These are phyloP conservation scores for Nasonia giraulti DNA, from an alignment of 1,140 invertebrate species.

Conservation along the genomic window DNA sequence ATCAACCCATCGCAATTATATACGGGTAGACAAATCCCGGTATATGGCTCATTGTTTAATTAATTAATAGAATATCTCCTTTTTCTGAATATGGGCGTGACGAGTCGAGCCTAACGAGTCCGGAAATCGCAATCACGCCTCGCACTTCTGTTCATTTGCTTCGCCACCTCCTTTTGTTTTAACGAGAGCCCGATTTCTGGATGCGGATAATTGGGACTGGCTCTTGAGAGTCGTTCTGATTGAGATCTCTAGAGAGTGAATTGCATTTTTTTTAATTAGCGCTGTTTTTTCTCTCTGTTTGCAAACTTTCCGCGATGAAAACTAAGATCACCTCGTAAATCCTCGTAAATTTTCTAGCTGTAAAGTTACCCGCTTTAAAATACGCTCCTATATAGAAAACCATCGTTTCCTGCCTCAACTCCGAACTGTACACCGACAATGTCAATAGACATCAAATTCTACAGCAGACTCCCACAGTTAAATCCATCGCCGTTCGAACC, in stretches of 20 bases:
- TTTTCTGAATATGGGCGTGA: neutral
- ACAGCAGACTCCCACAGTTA: neutral
- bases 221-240: neutral
- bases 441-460: neutral
- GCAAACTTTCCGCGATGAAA: too few species aligned
- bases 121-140: slow-evolving; percentile 21
- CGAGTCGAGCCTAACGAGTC: neutral
- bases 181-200: neutral
- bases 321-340: too few species aligned
- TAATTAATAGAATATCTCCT: slow-evolving; percentile 29
- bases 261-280: slow-evolving; percentile 17
- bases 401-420: too few species aligned
- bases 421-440: neutral
- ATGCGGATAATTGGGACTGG: slow-evolving; percentile 17
- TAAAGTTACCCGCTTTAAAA: too few species aligned
- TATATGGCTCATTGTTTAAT: neutral
- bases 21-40: neutral
- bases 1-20: too few species aligned
- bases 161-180: neutral
- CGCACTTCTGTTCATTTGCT: neutral
- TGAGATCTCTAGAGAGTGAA: slow-evolving; percentile 8
- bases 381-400: too few species aligned
- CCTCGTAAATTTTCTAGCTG: too few species aligned
- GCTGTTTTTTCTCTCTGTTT: neutral
- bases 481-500: neutral